A percentile compares a stretch with the other conserved stretches of the same genome.
These are phyloP conservation scores for Clarias fuscus DNA, from an alignment of 2,797 vertebrate species.

Conservation along the genomic window DNA sequence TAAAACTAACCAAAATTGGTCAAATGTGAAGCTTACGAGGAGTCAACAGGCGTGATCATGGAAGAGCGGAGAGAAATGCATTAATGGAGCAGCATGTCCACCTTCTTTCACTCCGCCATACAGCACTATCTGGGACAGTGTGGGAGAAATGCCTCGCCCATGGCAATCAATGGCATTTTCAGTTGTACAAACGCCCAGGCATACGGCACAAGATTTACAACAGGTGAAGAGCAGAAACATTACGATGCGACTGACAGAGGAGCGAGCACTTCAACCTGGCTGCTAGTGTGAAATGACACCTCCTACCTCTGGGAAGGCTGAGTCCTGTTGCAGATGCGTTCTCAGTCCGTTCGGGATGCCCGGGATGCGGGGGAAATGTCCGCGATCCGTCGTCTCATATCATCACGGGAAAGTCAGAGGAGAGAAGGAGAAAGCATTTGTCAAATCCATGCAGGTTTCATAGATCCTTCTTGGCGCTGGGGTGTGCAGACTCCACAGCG, in stretches of 20 bases:
- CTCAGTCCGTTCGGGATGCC: constrained; percentile 23
- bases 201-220: constrained; percentile 16
- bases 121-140: constrained; percentile 23
- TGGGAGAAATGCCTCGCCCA: neutral
- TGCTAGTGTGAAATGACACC: constrained; percentile 2
- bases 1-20: neutral
- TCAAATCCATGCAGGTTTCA: constrained; percentile 30
- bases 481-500: constrained; percentile 43
- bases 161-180: constrained; percentile 9
- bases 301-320: constrained; percentile 50
- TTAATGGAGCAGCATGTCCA: neutral
- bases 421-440: constrained; percentile 28
- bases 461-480: constrained; percentile 16
- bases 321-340: constrained; percentile 25
- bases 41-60: neutral
- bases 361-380: constrained; percentile 21
- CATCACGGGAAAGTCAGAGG: constrained; percentile 1
- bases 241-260: neutral
- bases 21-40: neutral
- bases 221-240: constrained; percentile 43
- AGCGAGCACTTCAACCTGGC: constrained; percentile 6
- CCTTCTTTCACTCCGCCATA: constrained; percentile 1
- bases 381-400: constrained; percentile 34
- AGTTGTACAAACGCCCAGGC: neutral
- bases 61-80: neutral